phyloP scores from a whole-genome alignment of 1,140 invertebrate genomes.

The Drosophila setifemur region DNA sequence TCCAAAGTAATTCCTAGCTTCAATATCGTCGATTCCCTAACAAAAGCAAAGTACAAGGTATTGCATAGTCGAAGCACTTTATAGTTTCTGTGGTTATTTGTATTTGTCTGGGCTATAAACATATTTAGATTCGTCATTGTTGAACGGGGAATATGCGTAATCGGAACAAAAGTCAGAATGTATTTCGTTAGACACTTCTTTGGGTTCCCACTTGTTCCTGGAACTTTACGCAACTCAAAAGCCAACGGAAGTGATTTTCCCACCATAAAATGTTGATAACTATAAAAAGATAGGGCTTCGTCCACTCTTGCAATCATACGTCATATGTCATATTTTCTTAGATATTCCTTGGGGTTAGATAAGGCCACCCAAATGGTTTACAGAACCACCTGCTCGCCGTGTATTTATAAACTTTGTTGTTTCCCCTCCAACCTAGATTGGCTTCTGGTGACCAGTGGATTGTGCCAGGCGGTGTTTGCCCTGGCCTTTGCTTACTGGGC shows the following conservation, averaged over 20 bases:
- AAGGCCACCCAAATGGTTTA: neutral
- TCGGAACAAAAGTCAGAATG: slow-evolving; percentile 6
- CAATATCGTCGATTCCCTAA: too few relatives aligned
- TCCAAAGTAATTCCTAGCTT: too few relatives aligned
- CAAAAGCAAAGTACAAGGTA: too few relatives aligned
- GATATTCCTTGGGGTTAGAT: slow-evolving; percentile 10
- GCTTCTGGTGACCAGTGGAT: slow-evolving; percentile 84
- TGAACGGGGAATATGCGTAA: slow-evolving; percentile 24
- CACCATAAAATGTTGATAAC: neutral
- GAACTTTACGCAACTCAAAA: neutral
- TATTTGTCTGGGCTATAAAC: slow-evolving; percentile 18
- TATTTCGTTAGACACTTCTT: neutral
- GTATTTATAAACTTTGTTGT: neutral
- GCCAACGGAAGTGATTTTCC: slow-evolving; percentile 10
- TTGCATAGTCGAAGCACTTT: too few relatives aligned
- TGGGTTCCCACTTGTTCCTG: neutral
- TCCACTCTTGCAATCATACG: slow-evolving; percentile 31
- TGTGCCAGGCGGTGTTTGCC: slow-evolving; percentile 84
- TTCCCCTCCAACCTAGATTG: slow-evolving; percentile 83
- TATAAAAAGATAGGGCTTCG: neutral
- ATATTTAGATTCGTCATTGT: slow-evolving; percentile 9
- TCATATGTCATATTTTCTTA: slow-evolving; percentile 5
- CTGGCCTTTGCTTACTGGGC: slow-evolving; percentile 85
- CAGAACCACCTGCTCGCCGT: neutral
- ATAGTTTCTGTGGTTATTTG: too few relatives aligned